phyloP scores from a whole-genome alignment of 2,888 invertebrate species.

The Neoaliturus tenellus region DNA sequence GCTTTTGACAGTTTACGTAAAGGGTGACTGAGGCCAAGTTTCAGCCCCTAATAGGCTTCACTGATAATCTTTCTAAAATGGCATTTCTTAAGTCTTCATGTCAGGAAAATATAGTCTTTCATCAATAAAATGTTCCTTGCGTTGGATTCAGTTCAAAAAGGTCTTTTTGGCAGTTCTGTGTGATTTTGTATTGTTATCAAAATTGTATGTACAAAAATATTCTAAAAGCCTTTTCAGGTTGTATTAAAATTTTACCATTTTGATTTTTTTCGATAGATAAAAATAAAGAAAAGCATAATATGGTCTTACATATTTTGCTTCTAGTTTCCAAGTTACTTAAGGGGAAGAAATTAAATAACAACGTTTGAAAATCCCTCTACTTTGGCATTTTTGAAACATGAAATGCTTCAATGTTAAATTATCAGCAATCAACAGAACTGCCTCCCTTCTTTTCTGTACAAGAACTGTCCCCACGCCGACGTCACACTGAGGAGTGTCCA shows the following conservation, averaged over 20 bases:
- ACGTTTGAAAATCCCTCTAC: too few relatives aligned
- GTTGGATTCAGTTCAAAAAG: neutral
- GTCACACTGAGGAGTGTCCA: neutral
- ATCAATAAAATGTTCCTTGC: neutral
- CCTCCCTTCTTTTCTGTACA: neutral
- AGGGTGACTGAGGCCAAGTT: neutral
- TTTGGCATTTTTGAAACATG: too few relatives aligned
- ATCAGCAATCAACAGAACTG: slow-evolving; percentile 2
- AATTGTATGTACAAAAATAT: too few relatives aligned
- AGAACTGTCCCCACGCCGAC: neutral
- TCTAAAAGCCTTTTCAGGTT: too few relatives aligned
- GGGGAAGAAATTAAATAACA: too few relatives aligned
- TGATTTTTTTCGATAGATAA: too few relatives aligned
- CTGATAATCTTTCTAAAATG: slow-evolving; percentile 23
- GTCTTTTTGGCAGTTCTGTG: neutral
- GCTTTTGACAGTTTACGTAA: neutral
- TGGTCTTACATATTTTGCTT: too few relatives aligned
- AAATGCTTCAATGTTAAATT: too few relatives aligned
- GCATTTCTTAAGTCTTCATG: slow-evolving; percentile 26
- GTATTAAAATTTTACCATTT: too few relatives aligned
- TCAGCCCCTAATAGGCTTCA: neutral
- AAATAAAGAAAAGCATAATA: too few relatives aligned
- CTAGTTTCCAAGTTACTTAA: too few relatives aligned
- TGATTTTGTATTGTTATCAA: too few relatives aligned
- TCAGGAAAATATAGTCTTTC: slow-evolving; percentile 19